Percentiles rank a stretch among this genome's conserved stretches.
phyloP scores from a whole-genome alignment of 2,113 vertebrate genomes.

The Mormoops blainvillei region DNA sequence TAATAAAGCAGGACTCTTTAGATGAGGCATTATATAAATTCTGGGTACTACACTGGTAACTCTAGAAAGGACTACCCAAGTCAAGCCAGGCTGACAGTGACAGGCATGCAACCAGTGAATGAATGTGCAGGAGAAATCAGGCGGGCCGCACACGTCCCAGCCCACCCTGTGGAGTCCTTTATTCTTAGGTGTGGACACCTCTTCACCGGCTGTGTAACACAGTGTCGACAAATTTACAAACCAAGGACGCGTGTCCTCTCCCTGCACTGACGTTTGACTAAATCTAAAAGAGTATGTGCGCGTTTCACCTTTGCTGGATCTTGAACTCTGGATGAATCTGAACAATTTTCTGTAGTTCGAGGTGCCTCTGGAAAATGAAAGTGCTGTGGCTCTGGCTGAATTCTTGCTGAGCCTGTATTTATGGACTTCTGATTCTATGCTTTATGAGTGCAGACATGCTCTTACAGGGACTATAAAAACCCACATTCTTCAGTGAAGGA shows the following conservation, averaged over 20 bases:
- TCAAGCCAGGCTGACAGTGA: background rate
- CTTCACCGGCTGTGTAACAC: background rate
- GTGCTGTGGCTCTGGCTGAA: background rate
- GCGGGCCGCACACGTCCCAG: background rate
- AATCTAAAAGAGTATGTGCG: background rate
- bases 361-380: background rate
- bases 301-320: background rate
- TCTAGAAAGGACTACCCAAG: background rate
- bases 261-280: background rate
- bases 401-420: constrained; percentile 34
- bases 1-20: background rate
- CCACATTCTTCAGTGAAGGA: background rate
- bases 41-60: background rate
- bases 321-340: constrained; percentile 25
- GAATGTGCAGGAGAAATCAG: background rate
- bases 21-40: constrained; percentile 1
- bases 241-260: background rate
- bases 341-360: constrained; percentile 6
- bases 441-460: background rate
- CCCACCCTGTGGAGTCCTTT: background rate
- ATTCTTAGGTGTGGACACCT: background rate
- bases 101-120: background rate
- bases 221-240: background rate
- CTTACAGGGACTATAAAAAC: constrained; percentile 9
- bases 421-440: constrained; percentile 28